Conservation (phyloP, 2,888 invertebrate genomes). For the Spisula subtruncata region DNA sequence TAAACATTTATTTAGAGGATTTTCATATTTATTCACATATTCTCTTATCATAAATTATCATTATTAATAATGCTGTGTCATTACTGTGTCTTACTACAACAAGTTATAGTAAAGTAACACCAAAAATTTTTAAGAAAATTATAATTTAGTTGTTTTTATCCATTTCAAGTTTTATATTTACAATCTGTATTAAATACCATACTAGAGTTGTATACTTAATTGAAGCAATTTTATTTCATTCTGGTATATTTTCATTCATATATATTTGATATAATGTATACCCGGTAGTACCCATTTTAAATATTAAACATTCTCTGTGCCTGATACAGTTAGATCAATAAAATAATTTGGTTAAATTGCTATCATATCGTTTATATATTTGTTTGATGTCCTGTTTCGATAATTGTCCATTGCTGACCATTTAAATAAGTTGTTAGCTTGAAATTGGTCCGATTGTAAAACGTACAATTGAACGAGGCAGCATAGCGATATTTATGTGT, state of each 20-base stretch:
- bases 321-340: neutral
- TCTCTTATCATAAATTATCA: too few relatives aligned
- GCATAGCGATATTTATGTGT: conserved; percentile 5
- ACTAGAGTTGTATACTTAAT: neutral
- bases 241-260: neutral
- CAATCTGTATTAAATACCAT: too few relatives aligned
- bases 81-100: too few relatives aligned
- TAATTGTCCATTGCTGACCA: neutral
- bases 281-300: neutral
- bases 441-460: conserved; percentile 21
- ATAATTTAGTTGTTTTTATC: too few relatives aligned
- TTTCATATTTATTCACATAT: too few relatives aligned
- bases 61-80: too few relatives aligned
- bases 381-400: neutral
- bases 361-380: neutral
- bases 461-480: neutral
- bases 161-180: too few relatives aligned
- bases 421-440: conserved; percentile 11
- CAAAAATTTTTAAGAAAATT: too few relatives aligned
- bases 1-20: too few relatives aligned
- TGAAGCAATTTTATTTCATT: neutral
- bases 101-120: too few relatives aligned
- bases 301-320: neutral
- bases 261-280: neutral
- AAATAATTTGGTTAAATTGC: conserved; percentile 19